Conservation (phyloP, 2,113 vertebrate genomes). For the Aphyosemion australe region DNA sequence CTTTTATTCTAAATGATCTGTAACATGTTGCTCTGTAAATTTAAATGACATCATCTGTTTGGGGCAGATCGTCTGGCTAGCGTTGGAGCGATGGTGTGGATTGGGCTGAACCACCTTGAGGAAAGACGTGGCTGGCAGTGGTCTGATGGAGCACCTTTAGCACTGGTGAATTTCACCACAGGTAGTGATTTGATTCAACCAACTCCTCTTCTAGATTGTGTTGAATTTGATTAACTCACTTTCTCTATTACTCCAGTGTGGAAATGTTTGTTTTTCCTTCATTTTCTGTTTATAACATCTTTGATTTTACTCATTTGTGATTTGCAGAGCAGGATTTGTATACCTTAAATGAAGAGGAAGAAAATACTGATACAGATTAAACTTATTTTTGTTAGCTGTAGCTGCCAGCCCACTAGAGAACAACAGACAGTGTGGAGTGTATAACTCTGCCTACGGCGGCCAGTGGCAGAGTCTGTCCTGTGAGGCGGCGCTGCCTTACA, state of each 20-base stretch:
- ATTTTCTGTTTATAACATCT: too few species aligned
- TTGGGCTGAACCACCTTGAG: constrained; percentile 86
- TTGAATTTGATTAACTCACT: too few species aligned
- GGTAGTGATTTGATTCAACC: constrained; percentile 64
- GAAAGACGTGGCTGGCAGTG: constrained; percentile 88
- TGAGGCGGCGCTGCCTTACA: constrained; percentile 86
- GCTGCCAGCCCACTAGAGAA: constrained; percentile 61
- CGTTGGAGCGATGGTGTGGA: constrained; percentile 84
- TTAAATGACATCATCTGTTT: background rate
- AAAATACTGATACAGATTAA: too few species aligned
- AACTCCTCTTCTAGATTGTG: too few species aligned
- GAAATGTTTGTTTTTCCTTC: too few species aligned
- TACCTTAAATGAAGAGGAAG: too few species aligned
- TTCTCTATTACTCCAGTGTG: too few species aligned
- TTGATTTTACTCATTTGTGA: too few species aligned
- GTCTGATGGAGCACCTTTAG: constrained; percentile 86
- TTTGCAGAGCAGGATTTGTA: too few species aligned
- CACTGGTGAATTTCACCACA: constrained; percentile 86
- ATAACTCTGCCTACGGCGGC: constrained; percentile 71
- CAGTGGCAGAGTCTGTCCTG: constrained; percentile 86
- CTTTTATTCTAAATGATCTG: too few species aligned
- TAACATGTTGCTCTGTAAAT: background rate
- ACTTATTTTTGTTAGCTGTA: constrained; percentile 50
- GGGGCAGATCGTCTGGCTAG: constrained; percentile 81
- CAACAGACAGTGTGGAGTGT: constrained; percentile 84